Percentiles rank a stretch among this genome's conserved stretches.
Evolutionary conservation across 2,113 vertebrate species (phyloP).

Genomic region (Chlorocebus sabaeus): DNA sequence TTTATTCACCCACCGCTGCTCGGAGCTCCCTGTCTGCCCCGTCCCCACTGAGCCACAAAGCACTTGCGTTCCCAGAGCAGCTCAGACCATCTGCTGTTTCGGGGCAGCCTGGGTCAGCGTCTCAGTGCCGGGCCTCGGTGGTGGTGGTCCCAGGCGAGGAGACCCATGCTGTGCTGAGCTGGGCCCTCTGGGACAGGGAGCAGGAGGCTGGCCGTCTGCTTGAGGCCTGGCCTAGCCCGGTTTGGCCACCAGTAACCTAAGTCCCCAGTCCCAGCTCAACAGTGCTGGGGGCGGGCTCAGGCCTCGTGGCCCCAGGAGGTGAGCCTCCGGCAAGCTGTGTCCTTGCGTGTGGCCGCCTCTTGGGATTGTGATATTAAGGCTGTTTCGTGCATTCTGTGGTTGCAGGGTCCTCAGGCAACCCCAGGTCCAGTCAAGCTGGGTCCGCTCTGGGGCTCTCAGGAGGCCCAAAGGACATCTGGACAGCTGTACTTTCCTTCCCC

Average conservation of each 20-base stretch:
- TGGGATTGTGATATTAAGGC: conserved; percentile 58
- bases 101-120: background rate
- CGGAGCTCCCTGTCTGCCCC: background rate
- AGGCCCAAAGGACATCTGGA: background rate
- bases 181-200: background rate
- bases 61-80: background rate
- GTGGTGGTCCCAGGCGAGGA: background rate
- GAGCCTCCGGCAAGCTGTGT: conserved; percentile 24
- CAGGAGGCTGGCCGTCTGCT: background rate
- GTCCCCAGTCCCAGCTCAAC: background rate
- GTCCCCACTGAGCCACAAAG: background rate
- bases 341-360: conserved; percentile 45
- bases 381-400: conserved; percentile 13
- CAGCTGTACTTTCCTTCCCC: background rate
- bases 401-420: background rate
- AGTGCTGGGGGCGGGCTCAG: background rate
- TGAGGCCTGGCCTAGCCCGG: conserved; percentile 40
- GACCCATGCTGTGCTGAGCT: background rate
- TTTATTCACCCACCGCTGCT: background rate
- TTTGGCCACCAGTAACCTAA: conserved; percentile 46
- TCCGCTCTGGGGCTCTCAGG: background rate
- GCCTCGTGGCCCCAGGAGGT: conserved; percentile 44
- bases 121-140: background rate
- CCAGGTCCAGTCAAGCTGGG: background rate
- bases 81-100: background rate